Evolutionary conservation across 1,140 invertebrate species (phyloP).

Genomic region (Caerostris darwini): DNA sequence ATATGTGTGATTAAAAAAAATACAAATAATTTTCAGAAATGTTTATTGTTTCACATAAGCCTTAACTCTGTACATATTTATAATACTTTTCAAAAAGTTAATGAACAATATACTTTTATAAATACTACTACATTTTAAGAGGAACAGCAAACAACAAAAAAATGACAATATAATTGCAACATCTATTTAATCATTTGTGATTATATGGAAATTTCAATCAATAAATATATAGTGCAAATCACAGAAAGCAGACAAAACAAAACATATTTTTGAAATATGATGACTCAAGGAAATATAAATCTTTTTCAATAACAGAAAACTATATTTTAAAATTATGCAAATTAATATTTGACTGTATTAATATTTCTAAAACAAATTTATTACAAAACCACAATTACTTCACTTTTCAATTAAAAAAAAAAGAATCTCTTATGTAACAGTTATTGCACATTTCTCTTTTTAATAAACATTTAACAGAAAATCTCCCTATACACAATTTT

Average conservation of each 20-base stretch:
- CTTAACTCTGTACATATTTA: conserved; percentile 76
- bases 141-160: conserved; percentile 68
- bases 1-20: not conserved
- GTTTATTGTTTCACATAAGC: conserved; percentile 67
- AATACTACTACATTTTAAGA: conserved; percentile 57
- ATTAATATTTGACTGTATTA: not conserved
- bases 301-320: not conserved
- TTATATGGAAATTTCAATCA: conserved; percentile 5
- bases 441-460: not conserved
- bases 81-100: conserved; percentile 64
- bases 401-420: too few species aligned
- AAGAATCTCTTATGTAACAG: too few species aligned
- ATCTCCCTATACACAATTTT: not conserved
- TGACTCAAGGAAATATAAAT: not conserved
- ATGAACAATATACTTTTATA: conserved; percentile 56
- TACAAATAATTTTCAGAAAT: conserved; percentile 17
- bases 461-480: not conserved
- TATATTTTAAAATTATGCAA: not conserved
- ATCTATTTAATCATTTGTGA: not conserved
- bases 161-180: conserved; percentile 16
- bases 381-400: too few species aligned
- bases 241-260: conserved; percentile 30
- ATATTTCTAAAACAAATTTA: not conserved
- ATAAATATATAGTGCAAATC: conserved; percentile 1
- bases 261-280: not conserved